Conservation (phyloP, 2,888 invertebrate genomes). For the Cepaea hortensis region DNA sequence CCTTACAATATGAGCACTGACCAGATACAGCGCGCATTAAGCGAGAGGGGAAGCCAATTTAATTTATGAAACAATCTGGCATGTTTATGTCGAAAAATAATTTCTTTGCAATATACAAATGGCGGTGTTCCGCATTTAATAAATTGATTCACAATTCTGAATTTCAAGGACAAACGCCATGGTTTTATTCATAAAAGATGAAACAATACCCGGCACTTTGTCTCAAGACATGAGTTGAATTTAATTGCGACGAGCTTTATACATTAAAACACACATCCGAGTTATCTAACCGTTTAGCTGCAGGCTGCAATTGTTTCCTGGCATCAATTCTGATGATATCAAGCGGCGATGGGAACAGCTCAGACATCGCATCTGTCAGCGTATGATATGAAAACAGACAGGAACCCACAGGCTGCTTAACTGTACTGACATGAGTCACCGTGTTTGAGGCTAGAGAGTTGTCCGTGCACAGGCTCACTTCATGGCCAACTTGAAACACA, state of each 20-base stretch:
- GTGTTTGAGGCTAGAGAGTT: neutral
- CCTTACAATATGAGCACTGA: no score
- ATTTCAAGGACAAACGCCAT: neutral
- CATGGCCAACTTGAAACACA: neutral
- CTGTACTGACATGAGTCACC: neutral
- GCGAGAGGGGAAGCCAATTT: no score
- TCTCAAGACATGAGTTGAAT: neutral
- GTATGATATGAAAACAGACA: neutral
- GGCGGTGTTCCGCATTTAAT: neutral
- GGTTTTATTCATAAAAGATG: neutral
- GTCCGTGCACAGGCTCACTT: neutral
- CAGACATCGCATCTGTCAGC: conserved; percentile 2
- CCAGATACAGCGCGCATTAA: no score
- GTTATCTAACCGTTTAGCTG: neutral
- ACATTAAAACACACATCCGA: neutral
- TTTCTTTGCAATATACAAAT: neutral
- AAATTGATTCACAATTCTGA: neutral
- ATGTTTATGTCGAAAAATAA: neutral
- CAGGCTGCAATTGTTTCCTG: neutral
- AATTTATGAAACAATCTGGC: neutral
- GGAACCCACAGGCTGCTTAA: neutral
- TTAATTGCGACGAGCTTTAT: neutral
- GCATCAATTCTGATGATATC: neutral
- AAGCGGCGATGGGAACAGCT: no score
- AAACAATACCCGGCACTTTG: neutral